Percentiles rank a stretch among this genome's conserved stretches.
Conservation (phyloP, 2,888 invertebrate species). For the Malthinus seriepunctatus region DNA sequence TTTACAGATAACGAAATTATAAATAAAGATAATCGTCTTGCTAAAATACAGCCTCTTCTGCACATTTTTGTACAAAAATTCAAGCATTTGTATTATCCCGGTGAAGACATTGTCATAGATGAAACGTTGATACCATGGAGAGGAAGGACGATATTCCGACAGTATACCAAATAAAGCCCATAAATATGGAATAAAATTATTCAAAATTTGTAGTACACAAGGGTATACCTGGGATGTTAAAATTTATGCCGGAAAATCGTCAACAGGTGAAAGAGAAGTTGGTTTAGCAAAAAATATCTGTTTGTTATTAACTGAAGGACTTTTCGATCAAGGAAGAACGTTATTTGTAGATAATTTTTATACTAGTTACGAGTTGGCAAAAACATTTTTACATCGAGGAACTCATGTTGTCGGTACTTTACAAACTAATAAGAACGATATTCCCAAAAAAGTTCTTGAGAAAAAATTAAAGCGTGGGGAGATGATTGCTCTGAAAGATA, state of each 20-base stretch:
- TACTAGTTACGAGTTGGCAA: slow-evolving; percentile 33
- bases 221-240: slow-evolving; percentile 7
- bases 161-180: too few species aligned
- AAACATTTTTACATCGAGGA: slow-evolving; percentile 34
- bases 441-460: slow-evolving; percentile 33
- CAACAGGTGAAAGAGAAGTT: slow-evolving; percentile 18
- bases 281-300: slow-evolving; percentile 11
- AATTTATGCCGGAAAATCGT: slow-evolving; percentile 19
- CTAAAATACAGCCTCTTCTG: slow-evolving; percentile 23
- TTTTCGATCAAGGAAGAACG: neutral
- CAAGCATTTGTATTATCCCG: slow-evolving; percentile 12
- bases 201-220: neutral
- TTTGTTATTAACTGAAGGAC: neutral
- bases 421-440: slow-evolving; percentile 33
- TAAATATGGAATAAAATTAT: slow-evolving; percentile 17
- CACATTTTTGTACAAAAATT: slow-evolving; percentile 16
- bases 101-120: slow-evolving; percentile 24
- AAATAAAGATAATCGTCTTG: slow-evolving; percentile 14
- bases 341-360: slow-evolving; percentile 30
- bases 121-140: neutral
- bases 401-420: slow-evolving; percentile 42
- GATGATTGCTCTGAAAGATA: slow-evolving; percentile 39
- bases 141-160: too few species aligned
- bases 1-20: slow-evolving; percentile 26
- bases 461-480: slow-evolving; percentile 36